A percentile compares a stretch with the other conserved stretches of the same genome.
Evolutionary conservation across 2,888 invertebrate species (phyloP).

Genomic region (Anthophora plumipes): DNA sequence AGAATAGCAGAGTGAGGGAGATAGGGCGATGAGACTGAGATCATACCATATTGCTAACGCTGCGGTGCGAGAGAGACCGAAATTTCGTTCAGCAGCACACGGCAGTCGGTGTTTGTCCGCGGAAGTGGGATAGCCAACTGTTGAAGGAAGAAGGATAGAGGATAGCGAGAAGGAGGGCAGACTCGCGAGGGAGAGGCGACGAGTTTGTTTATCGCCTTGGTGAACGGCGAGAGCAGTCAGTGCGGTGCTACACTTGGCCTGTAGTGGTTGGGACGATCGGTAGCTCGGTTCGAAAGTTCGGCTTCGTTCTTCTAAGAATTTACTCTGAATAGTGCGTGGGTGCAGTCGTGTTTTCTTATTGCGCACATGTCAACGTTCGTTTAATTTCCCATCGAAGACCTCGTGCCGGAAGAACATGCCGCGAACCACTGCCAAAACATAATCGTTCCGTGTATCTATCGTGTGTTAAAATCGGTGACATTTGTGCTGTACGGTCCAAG

Average conservation of each 20-base stretch:
- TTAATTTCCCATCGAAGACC: conserved; percentile 29
- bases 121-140: conserved; percentile 31
- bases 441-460: conserved; percentile 44
- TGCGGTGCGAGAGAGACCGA: conserved; percentile 45
- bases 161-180: conserved; percentile 46
- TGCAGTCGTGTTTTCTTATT: conserved; percentile 31
- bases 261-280: conserved; percentile 73
- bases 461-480: conserved; percentile 54
- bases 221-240: conserved; percentile 79
- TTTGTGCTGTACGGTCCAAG: conserved; percentile 22
- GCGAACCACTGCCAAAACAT: conserved; percentile 55
- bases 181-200: conserved; percentile 75
- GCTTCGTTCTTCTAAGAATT: conserved; percentile 53
- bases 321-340: conserved; percentile 51
- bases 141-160: conserved; percentile 33
- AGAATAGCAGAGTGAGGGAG: conserved; percentile 14
- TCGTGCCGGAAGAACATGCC: conserved; percentile 65
- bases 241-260: conserved; percentile 80
- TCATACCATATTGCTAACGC: conserved; percentile 1
- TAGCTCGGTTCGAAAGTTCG: conserved; percentile 58
- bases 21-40: conserved; percentile 36
- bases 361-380: conserved; percentile 53
- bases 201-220: conserved; percentile 84
- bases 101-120: conserved; percentile 36
- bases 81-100: conserved; percentile 33